Percentiles rank a stretch among this genome's conserved stretches.
phyloP scores from a whole-genome alignment of 2,797 vertebrate species.

The Scomberomorus guttatus region DNA sequence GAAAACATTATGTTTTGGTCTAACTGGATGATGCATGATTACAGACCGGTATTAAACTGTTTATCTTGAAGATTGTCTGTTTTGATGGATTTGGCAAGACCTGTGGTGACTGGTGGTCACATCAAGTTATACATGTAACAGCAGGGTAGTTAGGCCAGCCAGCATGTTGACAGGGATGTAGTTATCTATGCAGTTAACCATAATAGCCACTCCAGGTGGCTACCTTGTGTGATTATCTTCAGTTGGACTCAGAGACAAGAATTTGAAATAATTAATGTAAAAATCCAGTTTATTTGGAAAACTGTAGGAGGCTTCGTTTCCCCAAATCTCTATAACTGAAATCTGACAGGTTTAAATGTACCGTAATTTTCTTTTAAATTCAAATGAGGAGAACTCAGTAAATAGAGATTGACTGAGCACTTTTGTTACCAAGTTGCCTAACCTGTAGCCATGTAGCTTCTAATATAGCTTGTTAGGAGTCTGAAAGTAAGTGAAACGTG shows the following conservation, averaged over 20 bases:
- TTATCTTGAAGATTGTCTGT: neutral
- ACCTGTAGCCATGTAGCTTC: neutral
- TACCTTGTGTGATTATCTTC: too few species aligned
- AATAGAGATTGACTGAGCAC: neutral
- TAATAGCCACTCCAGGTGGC: neutral
- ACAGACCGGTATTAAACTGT: constrained; percentile 14
- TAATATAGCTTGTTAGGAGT: neutral
- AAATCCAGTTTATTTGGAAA: too few species aligned
- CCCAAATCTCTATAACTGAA: too few species aligned
- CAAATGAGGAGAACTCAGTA: neutral
- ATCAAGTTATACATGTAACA: neutral
- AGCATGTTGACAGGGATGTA: neutral
- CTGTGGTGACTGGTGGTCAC: neutral
- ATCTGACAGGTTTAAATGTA: too few species aligned
- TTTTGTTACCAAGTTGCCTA: neutral
- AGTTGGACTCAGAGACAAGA: too few species aligned
- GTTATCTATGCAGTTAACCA: neutral
- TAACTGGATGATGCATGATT: neutral
- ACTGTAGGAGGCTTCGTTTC: too few species aligned
- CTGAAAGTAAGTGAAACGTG: neutral
- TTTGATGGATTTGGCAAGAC: neutral
- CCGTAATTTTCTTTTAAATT: neutral
- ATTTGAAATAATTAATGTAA: too few species aligned
- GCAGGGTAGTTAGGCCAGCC: too few species aligned
- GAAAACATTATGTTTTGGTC: neutral